Evolutionary conservation across 2,113 vertebrate genomes (phyloP).

Genomic region (Heliornis fulica): DNA sequence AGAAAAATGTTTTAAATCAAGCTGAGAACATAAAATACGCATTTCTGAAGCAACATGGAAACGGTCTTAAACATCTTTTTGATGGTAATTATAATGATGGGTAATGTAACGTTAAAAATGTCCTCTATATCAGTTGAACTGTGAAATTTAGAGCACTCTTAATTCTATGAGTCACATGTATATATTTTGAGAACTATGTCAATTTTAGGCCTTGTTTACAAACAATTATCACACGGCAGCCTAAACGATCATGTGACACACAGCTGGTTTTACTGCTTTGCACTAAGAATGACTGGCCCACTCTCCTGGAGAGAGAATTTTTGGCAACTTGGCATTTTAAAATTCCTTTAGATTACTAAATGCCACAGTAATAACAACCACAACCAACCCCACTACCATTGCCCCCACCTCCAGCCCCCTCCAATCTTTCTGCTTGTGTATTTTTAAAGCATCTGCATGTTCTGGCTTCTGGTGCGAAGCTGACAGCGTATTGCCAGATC

Average conservation of each 20-base stretch:
- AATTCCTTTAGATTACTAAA: background rate
- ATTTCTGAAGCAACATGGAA: background rate
- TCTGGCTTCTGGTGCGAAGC: background rate
- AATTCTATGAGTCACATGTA: rapidly evolving
- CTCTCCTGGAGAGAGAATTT: too few relatives aligned
- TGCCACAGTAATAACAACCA: too few relatives aligned
- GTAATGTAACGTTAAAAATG: background rate
- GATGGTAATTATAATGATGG: background rate
- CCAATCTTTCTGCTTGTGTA: background rate
- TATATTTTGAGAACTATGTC: background rate
- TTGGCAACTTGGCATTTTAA: too few relatives aligned
- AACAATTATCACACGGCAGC: background rate
- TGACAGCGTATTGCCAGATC: background rate
- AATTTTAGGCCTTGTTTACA: background rate
- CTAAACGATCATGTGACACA: rapidly evolving
- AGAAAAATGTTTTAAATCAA: background rate
- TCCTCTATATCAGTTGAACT: background rate
- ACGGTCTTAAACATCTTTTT: background rate
- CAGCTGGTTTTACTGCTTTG: background rate
- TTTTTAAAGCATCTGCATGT: background rate
- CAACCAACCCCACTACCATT: too few relatives aligned
- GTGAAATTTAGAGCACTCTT: background rate
- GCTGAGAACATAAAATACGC: background rate
- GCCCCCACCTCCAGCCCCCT: too few relatives aligned
- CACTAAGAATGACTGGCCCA: background rate